Evolutionary conservation across 2,797 vertebrate species (phyloP).

Genomic region (Garrulus glandarius): DNA sequence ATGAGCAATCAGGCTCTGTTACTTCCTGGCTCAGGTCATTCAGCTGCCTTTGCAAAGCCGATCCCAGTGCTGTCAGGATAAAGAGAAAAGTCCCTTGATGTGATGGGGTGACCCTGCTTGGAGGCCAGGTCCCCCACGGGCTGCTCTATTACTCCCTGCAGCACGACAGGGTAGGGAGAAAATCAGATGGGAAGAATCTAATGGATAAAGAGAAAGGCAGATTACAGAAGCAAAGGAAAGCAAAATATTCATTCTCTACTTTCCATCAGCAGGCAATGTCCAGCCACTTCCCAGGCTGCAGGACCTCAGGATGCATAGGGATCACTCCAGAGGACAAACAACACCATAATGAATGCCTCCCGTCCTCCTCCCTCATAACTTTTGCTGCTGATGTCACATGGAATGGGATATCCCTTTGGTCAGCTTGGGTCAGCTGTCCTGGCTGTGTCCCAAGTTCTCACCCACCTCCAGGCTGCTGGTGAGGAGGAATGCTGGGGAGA

Average conservation of each 20-base stretch:
- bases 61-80: not conserved
- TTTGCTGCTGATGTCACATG: not conserved
- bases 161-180: not conserved
- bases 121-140: rapidly evolving
- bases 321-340: not conserved
- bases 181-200: not conserved
- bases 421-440: not conserved
- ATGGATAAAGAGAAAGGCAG: not conserved
- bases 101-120: not conserved
- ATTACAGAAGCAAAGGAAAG: not conserved
- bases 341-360: not conserved
- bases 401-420: too few relatives aligned
- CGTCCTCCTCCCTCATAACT: not conserved
- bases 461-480: not conserved
- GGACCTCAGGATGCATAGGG: too few relatives aligned
- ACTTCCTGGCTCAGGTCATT: not conserved
- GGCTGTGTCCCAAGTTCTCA: not conserved
- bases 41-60: not conserved
- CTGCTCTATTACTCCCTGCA: not conserved
- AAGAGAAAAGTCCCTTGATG: not conserved
- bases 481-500: not conserved
- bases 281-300: rapidly evolving
- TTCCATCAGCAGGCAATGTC: not conserved
- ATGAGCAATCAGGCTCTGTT: not conserved
- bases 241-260: not conserved